Base-by-base conservation (phyloP, 2,113 vertebrate species). In the Ranitomeya imitator region DNA sequence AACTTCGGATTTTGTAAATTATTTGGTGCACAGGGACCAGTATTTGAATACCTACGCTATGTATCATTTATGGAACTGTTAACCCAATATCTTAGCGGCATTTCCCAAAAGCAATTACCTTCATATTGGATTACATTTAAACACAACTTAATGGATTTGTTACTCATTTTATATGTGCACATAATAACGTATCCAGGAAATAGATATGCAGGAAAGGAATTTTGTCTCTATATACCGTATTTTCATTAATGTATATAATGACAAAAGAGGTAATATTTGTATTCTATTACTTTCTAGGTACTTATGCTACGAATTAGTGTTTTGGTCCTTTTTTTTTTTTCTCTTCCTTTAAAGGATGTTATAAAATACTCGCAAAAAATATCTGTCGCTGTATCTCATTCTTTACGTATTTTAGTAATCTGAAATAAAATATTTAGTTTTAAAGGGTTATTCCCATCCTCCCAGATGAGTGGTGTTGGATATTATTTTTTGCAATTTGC, bases 101-200 rank as follows among this genome's bases (percentile, higher is more conserved):
- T 83, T 83, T 83, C 31, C 61, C 60, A 65, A 18, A 60, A 83
- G 80, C 80, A 83, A 52, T 83, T 83, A 65, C 16, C n/a, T 55
- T 12, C 3, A 16, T 59, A 59, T 79, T 57, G 77, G 77, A 57
- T 79, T 79, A 79, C 12, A 79, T 79, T 11, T 79, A 79, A 79
- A 57, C 21, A 78, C 45, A 37, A 21, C 7, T 13, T 52, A 54
- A 78, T 78, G 21, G 76, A 78, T 78, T 78, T 78, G 55, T 78
- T 78, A 78, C 51, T 55, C 51, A n/a, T 57, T 79, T 79, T 57
- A 79, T 57, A 26, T 57, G 54, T 26, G 77, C 54, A 12, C 12
- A 7, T 26, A 57, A 79, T 23, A 55, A 79, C 12, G 57, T 79
- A 15, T n/a, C n/a, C 54, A 51, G 73, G 31, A 76, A 37, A 16